These are phyloP conservation scores for Oscheius sp. DNA, from an alignment of 2,888 invertebrate species.

Conservation along the genomic window DNA sequence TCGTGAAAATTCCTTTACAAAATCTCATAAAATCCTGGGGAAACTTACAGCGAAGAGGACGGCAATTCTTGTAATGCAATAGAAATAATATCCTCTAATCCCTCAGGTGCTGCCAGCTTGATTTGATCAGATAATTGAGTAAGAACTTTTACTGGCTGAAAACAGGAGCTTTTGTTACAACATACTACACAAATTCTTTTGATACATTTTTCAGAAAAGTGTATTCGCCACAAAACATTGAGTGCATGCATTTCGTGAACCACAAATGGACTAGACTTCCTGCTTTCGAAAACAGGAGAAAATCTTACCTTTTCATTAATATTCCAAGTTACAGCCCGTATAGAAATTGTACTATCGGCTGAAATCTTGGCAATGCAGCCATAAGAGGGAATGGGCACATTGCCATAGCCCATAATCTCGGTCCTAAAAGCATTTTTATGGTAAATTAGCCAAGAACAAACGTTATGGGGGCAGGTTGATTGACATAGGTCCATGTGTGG, in stretches of 20 bases:
- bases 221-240: too few species aligned
- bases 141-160: constrained; percentile 44
- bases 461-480: background rate
- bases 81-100: constrained; percentile 62
- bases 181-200: background rate
- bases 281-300: background rate
- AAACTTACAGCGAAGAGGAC: constrained; percentile 60
- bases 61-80: constrained; percentile 69
- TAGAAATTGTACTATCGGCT: constrained; percentile 41
- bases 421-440: constrained; percentile 32
- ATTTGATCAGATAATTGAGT: constrained; percentile 36
- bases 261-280: background rate
- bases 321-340: constrained; percentile 65
- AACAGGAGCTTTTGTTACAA: constrained; percentile 1
- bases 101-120: constrained; percentile 39
- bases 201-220: too few species aligned
- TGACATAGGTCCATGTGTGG: constrained; percentile 38
- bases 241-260: too few species aligned
- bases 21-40: background rate
- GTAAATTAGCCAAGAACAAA: background rate
- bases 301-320: constrained; percentile 58
- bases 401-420: constrained; percentile 52
- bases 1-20: constrained; percentile 64
- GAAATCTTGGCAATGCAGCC: constrained; percentile 44
- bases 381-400: constrained; percentile 54